These are phyloP conservation scores for Neosalanx taihuensis DNA, from an alignment of 2,797 vertebrate genomes.

Conservation along the genomic window DNA sequence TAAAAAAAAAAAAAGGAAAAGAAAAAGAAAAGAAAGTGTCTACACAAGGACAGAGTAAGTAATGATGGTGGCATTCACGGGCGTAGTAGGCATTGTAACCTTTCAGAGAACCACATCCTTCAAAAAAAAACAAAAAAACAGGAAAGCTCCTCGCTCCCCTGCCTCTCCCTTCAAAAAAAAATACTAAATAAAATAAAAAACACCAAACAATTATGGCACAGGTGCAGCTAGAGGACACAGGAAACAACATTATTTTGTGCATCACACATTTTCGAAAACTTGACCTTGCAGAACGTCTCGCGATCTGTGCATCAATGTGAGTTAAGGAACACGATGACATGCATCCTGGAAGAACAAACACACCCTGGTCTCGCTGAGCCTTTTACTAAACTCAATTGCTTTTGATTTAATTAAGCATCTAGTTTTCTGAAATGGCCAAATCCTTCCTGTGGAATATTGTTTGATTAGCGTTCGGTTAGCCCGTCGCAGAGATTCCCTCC, in stretches of 20 bases:
- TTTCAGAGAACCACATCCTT: constrained; percentile 46
- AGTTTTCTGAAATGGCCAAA: no score
- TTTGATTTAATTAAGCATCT: no score
- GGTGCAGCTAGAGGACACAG: constrained; percentile 26
- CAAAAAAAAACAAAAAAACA: constrained; percentile 21
- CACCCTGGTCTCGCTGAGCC: no score
- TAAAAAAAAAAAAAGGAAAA: constrained; percentile 7
- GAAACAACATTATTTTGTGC: constrained; percentile 28
- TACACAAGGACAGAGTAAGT: constrained; percentile 41
- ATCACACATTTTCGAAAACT: constrained; percentile 17
- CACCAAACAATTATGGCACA: constrained; percentile 34
- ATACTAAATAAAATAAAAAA: neutral
- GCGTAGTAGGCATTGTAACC: constrained; percentile 42
- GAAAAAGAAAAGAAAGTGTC: constrained; percentile 1
- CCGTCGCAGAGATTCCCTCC: neutral
- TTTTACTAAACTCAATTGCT: no score
- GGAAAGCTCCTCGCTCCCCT: neutral
- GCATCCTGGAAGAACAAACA: no score
- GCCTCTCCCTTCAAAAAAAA: neutral
- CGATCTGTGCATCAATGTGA: neutral
- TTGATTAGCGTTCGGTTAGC: no score
- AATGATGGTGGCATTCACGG: constrained; percentile 46
- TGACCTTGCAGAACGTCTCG: constrained; percentile 34
- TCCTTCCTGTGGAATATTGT: no score
- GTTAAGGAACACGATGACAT: no score